phyloP scores from a whole-genome alignment of 2,888 invertebrate genomes.

The Clunio marinus region DNA sequence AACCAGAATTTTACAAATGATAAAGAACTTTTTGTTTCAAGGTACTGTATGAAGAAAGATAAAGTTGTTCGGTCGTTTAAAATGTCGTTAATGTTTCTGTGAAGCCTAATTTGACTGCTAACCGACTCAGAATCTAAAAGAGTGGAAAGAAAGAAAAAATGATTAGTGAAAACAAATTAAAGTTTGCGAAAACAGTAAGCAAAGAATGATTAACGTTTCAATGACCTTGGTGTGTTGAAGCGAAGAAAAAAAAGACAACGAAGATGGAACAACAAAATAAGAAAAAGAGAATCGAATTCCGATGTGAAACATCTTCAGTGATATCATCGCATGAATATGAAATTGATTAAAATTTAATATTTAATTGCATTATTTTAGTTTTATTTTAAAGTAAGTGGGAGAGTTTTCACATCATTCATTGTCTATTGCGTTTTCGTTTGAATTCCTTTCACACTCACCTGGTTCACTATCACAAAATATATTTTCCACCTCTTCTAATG shows the following conservation, averaged over 20 bases:
- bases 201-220: background rate
- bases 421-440: too few relatives aligned
- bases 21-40: slow-evolving; percentile 69
- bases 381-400: too few relatives aligned
- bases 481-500: slow-evolving; percentile 14
- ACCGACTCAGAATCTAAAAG: slow-evolving; percentile 14
- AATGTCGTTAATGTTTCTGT: slow-evolving; percentile 70
- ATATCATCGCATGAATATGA: background rate
- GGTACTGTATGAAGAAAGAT: slow-evolving; percentile 78
- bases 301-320: background rate
- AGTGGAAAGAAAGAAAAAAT: too few relatives aligned
- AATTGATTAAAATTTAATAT: too few relatives aligned
- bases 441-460: background rate
- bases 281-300: background rate
- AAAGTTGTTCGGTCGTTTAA: slow-evolving; percentile 74
- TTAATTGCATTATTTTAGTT: too few relatives aligned
- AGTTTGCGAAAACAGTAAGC: background rate
- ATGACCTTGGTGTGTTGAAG: slow-evolving; percentile 18
- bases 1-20: slow-evolving; percentile 69
- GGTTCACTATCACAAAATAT: background rate
- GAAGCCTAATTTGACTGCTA: slow-evolving; percentile 54
- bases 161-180: background rate
- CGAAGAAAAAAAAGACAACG: background rate
- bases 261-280: slow-evolving; percentile 3
- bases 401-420: too few relatives aligned